A percentile compares a stretch with the other conserved stretches of the same genome.
phyloP scores from a whole-genome alignment of 2,113 vertebrate genomes.

The Mesocricetus auratus region DNA sequence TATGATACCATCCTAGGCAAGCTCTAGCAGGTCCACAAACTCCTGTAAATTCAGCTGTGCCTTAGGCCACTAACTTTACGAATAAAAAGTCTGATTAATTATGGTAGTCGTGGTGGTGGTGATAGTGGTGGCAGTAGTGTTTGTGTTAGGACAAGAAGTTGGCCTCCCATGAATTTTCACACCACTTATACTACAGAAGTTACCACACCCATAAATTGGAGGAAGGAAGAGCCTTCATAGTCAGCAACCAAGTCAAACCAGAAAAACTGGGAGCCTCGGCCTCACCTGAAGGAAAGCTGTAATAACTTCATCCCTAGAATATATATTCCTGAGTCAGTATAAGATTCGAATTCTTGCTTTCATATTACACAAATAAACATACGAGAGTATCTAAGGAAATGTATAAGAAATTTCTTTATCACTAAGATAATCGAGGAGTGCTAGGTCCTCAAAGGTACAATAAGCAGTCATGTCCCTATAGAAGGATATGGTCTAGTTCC shows the following conservation, averaged over 20 bases:
- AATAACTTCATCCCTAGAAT: slow-evolving; percentile 38
- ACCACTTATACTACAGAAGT: slow-evolving; percentile 29
- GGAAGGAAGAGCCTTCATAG: slow-evolving; percentile 20
- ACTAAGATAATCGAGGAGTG: slow-evolving; percentile 27
- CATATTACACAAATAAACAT: slow-evolving; percentile 52
- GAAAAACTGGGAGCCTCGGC: slow-evolving; percentile 56
- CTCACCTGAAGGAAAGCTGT: slow-evolving; percentile 36
- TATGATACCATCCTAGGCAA: background rate
- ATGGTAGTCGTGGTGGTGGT: background rate
- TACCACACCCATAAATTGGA: slow-evolving; percentile 49
- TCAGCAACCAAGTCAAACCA: slow-evolving; percentile 57
- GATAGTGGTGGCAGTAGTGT: background rate
- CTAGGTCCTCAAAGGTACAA: background rate
- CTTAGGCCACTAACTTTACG: slow-evolving; percentile 54
- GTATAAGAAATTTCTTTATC: slow-evolving; percentile 33
- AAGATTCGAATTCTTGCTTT: slow-evolving; percentile 25
- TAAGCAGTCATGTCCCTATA: slow-evolving; percentile 13
- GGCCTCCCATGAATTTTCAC: background rate
- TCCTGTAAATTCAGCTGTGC: slow-evolving; percentile 34
- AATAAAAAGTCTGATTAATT: slow-evolving; percentile 15
- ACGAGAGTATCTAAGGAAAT: slow-evolving; percentile 35
- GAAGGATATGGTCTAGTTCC: background rate
- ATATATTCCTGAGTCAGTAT: slow-evolving; percentile 28
- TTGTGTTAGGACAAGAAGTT: background rate
- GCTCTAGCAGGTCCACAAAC: slow-evolving; percentile 1